Percentiles rank a stretch among this genome's conserved stretches.
Conservation (phyloP, 2,888 invertebrate genomes). For the Pemphredon lugubris region DNA sequence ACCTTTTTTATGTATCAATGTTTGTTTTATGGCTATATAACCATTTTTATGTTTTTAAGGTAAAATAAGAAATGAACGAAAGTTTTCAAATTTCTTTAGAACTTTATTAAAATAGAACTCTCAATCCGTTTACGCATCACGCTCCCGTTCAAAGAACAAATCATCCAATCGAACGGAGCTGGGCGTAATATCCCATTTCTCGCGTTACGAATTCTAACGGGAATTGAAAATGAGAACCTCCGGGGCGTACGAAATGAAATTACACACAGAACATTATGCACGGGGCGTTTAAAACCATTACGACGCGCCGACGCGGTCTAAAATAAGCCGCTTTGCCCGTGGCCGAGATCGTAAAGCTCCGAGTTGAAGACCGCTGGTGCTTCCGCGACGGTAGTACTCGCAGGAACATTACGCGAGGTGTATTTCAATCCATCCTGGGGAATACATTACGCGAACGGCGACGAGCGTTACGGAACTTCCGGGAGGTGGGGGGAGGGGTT, state of each 20-base stretch:
- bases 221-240: constrained; percentile 18
- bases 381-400: constrained; percentile 24
- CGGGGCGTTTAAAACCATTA: constrained; percentile 47
- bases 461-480: constrained; percentile 9
- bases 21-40: no score
- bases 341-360: constrained; percentile 51
- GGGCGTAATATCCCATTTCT: no score
- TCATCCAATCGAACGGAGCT: no score
- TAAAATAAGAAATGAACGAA: no score
- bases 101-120: no score
- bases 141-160: no score
- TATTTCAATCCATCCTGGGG: constrained; percentile 26
- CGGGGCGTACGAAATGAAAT: constrained; percentile 35
- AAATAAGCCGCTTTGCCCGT: constrained; percentile 50
- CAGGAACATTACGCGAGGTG: constrained; percentile 25
- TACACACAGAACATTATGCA: constrained; percentile 42
- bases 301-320: constrained; percentile 42
- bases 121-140: no score
- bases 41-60: no score
- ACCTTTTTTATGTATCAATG: no score
- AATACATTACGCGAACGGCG: constrained; percentile 4
- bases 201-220: no score
- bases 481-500: no score
- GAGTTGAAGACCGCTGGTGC: constrained; percentile 46
- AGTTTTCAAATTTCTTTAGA: no score